Conservation (phyloP, 1,140 invertebrate species). For the Drusus annulatus region DNA sequence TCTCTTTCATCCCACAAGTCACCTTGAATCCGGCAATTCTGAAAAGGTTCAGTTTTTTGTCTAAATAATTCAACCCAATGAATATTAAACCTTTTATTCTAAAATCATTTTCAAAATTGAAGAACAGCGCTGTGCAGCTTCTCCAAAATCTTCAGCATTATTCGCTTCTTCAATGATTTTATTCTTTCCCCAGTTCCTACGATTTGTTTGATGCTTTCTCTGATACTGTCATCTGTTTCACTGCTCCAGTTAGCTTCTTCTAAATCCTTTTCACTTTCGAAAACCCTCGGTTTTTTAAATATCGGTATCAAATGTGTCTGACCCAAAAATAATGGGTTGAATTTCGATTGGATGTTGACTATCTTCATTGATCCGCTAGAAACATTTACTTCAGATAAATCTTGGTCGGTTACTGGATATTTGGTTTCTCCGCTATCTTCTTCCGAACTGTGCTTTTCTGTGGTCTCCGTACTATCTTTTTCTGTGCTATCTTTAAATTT, state of each 20-base stretch:
- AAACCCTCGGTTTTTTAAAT: constrained; percentile 38
- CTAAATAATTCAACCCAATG: too few relatives aligned
- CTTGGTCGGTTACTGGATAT: not conserved
- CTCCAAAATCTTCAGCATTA: constrained; percentile 48
- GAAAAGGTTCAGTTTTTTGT: not conserved
- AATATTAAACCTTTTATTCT: too few relatives aligned
- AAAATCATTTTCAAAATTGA: constrained; percentile 16
- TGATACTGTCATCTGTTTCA: constrained; percentile 35
- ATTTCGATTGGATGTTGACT: constrained; percentile 23
- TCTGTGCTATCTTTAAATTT: constrained; percentile 9
- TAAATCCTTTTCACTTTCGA: constrained; percentile 45
- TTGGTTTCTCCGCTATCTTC: constrained; percentile 6
- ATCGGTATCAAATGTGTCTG: constrained; percentile 55
- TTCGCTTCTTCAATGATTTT: constrained; percentile 50
- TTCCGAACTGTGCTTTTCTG: not conserved
- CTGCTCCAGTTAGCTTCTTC: constrained; percentile 43
- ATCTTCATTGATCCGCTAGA: constrained; percentile 10
- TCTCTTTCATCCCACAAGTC: too few relatives aligned
- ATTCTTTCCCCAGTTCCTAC: constrained; percentile 16
- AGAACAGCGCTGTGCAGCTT: constrained; percentile 43
- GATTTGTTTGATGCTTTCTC: constrained; percentile 52
- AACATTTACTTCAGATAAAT: not conserved
- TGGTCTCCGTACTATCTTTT: not conserved
- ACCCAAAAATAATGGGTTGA: constrained; percentile 44
- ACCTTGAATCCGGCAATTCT: not conserved